A percentile compares a stretch with the other conserved stretches of the same genome.
Evolutionary conservation across 2,113 vertebrate species (phyloP).

Genomic region (Onychorhynchus coronatus): DNA sequence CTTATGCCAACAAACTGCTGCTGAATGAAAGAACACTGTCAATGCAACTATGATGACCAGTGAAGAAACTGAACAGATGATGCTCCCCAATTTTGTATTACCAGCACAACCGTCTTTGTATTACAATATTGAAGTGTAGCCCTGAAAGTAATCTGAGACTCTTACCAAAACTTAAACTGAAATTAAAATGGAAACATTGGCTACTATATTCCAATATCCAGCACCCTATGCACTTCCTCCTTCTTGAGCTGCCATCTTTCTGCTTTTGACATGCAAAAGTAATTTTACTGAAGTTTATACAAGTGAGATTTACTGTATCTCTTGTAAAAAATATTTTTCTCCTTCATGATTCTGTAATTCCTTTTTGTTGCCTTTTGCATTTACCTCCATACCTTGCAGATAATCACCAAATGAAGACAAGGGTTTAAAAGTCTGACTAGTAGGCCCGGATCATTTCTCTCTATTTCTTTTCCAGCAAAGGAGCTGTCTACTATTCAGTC

Average conservation of each 20-base stretch:
- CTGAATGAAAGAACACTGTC: background rate
- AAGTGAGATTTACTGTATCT: background rate
- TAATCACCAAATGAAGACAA: background rate
- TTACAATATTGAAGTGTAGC: background rate
- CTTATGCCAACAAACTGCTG: background rate
- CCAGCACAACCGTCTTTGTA: background rate
- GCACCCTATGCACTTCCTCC: fast-evolving
- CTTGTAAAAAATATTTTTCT: background rate
- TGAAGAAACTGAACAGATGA: background rate
- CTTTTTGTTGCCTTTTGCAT: background rate
- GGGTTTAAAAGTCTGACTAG: background rate
- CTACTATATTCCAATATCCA: background rate
- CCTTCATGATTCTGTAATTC: background rate
- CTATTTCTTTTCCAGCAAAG: background rate
- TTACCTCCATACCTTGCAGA: background rate
- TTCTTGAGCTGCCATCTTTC: background rate
- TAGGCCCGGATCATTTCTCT: background rate
- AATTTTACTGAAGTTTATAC: background rate
- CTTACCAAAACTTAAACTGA: background rate
- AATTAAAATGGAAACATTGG: background rate
- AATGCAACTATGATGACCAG: background rate
- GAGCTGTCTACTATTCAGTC: background rate
- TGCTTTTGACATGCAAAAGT: background rate
- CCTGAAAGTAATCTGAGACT: background rate
- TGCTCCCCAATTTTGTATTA: background rate